These are phyloP conservation scores for Eupithecia centaureata DNA, from an alignment of 2,888 invertebrate genomes.

Conservation along the genomic window DNA sequence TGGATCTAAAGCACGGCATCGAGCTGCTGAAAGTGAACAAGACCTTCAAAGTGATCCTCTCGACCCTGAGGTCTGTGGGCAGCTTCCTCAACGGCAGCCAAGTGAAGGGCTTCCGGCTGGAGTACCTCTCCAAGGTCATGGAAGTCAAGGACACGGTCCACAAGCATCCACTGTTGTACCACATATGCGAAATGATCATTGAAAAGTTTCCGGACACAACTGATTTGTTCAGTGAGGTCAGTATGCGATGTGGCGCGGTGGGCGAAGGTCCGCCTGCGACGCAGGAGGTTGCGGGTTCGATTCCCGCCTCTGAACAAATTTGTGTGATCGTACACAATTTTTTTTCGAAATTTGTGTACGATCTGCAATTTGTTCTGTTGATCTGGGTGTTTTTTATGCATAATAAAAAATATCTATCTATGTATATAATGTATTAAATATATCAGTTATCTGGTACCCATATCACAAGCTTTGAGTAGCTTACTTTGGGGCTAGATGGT, in stretches of 20 bases:
- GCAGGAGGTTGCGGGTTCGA: too few relatives aligned
- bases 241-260: slow-evolving; percentile 35
- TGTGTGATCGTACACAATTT: too few relatives aligned
- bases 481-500: too few relatives aligned
- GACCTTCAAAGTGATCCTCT: slow-evolving; percentile 97
- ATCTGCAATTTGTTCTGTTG: too few relatives aligned
- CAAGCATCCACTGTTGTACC: slow-evolving; percentile 98
- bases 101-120: slow-evolving; percentile 98
- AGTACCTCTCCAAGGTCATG: slow-evolving; percentile 98
- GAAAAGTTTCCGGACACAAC: slow-evolving; percentile 97
- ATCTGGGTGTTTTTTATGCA: too few relatives aligned
- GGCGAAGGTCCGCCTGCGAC: too few relatives aligned
- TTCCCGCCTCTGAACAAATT: too few relatives aligned
- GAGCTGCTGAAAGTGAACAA: slow-evolving; percentile 95
- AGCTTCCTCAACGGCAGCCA: slow-evolving; percentile 97
- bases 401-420: too few relatives aligned
- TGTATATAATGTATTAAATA: too few relatives aligned
- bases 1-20: slow-evolving; percentile 99
- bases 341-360: too few relatives aligned
- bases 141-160: slow-evolving; percentile 99
- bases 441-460: too few relatives aligned
- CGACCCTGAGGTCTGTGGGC: slow-evolving; percentile 96
- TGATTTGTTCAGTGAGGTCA: slow-evolving; percentile 98
- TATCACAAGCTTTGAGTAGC: too few relatives aligned
- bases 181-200: slow-evolving; percentile 98